A percentile compares a stretch with the other conserved stretches of the same genome.
Conservation (phyloP, 2,888 invertebrate species). For the Nasonia oneida region DNA sequence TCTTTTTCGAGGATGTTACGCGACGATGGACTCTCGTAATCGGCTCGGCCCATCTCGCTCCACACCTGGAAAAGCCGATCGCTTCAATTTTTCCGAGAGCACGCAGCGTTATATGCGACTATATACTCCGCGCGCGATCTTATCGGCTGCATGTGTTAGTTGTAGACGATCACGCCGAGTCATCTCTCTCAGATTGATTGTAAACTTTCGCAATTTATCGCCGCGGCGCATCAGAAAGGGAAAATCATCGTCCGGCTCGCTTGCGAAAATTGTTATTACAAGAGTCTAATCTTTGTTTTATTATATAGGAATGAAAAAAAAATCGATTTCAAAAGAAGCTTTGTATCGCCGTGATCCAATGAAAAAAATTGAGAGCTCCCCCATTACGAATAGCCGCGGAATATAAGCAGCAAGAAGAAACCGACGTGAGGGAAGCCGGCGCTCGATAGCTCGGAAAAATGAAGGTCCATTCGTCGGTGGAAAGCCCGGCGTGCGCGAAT, state of each 20-base stretch:
- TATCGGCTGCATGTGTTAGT: no score
- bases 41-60: background rate
- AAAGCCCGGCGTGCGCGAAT: background rate
- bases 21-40: constrained; percentile 26
- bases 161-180: background rate
- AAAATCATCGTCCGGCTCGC: background rate
- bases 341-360: background rate
- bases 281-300: background rate
- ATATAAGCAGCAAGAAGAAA: no score
- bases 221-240: background rate
- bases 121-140: no score
- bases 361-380: no score
- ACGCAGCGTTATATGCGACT: no score
- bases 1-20: constrained; percentile 14
- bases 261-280: constrained; percentile 7
- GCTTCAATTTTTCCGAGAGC: background rate
- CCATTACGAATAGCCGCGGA: no score
- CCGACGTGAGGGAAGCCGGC: background rate
- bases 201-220: constrained; percentile 2
- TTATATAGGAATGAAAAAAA: background rate
- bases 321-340: constrained; percentile 10
- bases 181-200: background rate
- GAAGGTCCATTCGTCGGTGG: background rate
- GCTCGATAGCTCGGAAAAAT: constrained; percentile 23
- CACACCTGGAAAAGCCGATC: background rate